phyloP scores from a whole-genome alignment of 2,113 vertebrate species.

The Elachura formosa region DNA sequence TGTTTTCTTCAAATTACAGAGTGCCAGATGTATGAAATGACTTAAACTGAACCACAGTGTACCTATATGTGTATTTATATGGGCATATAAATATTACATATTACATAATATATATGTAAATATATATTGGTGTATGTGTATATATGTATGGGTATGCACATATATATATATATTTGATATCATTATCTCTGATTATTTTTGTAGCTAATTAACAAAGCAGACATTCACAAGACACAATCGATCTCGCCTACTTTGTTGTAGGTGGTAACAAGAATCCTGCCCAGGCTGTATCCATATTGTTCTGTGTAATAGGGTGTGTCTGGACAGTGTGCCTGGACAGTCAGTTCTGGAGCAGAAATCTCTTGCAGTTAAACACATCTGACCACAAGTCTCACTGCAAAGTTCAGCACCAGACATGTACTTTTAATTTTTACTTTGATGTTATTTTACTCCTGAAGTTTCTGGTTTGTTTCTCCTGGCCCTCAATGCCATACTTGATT shows the following conservation, averaged over 20 bases:
- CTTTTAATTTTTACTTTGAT: neutral
- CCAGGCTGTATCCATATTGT: neutral
- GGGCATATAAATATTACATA: fast-evolving
- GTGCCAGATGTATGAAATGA: neutral
- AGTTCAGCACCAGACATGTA: neutral
- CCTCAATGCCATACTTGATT: neutral
- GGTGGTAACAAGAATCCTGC: neutral
- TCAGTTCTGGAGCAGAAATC: neutral
- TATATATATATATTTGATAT: neutral
- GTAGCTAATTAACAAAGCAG: neutral
- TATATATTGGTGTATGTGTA: fast-evolving
- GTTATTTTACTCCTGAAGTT: neutral
- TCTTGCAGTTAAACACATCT: neutral
- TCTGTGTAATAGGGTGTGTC: neutral
- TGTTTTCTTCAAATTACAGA: neutral
- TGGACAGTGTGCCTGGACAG: neutral
- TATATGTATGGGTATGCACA: fast-evolving
- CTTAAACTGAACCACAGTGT: neutral
- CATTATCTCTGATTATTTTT: neutral
- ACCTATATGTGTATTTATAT: neutral
- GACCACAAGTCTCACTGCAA: neutral
- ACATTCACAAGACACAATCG: neutral
- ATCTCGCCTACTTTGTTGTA: neutral
- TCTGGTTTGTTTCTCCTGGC: neutral
- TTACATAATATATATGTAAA: too few species aligned